phyloP scores from a whole-genome alignment of 2,888 invertebrate species.

The Limnephilus auricula region DNA sequence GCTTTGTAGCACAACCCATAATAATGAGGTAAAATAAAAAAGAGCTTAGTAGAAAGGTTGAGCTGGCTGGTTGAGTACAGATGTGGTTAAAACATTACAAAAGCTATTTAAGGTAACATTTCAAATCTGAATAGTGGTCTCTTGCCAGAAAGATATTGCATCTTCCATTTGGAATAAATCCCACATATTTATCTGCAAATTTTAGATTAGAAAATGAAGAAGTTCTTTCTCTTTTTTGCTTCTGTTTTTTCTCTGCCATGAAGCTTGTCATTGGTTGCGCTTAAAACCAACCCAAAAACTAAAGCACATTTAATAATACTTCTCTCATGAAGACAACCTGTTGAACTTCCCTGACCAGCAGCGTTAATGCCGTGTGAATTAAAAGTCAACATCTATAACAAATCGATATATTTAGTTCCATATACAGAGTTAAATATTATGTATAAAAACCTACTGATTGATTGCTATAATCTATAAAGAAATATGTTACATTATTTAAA shows the following conservation, averaged over 20 bases:
- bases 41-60: too few relatives aligned
- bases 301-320: background rate
- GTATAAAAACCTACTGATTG: background rate
- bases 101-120: background rate
- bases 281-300: background rate
- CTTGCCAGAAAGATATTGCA: background rate
- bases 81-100: background rate
- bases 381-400: slow-evolving; percentile 14
- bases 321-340: background rate
- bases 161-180: background rate
- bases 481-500: background rate
- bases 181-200: background rate
- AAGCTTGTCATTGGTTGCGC: background rate
- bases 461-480: background rate
- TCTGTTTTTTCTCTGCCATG: too few relatives aligned
- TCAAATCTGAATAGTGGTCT: background rate
- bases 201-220: background rate
- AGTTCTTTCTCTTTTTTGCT: too few relatives aligned
- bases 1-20: too few relatives aligned
- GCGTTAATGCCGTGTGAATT: background rate
- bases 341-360: background rate
- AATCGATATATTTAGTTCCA: slow-evolving; percentile 24
- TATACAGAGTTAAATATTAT: slow-evolving; percentile 3
- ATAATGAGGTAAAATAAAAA: too few relatives aligned
- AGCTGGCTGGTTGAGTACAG: too few relatives aligned